These are phyloP conservation scores for Himalopsyche phryganea DNA, from an alignment of 1,140 invertebrate species.

Conservation along the genomic window DNA sequence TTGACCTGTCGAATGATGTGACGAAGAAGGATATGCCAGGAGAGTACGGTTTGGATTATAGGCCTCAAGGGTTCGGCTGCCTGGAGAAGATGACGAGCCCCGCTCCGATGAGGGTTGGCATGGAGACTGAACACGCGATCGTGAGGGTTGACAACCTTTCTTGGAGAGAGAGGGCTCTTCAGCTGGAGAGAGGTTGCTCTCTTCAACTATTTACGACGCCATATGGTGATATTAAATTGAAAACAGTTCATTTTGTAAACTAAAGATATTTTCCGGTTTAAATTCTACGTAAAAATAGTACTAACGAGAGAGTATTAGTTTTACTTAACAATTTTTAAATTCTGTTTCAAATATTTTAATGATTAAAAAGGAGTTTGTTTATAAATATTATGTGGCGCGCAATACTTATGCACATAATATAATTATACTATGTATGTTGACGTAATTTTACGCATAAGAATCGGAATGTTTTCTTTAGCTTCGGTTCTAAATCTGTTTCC, in stretches of 20 bases:
- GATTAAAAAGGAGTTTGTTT: too few relatives aligned
- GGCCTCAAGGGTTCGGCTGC: conserved; percentile 44
- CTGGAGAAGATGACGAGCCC: conserved; percentile 35
- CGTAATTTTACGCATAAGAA: too few relatives aligned
- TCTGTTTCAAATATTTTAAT: too few relatives aligned
- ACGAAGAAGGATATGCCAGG: conserved; percentile 37
- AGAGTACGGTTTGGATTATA: conserved; percentile 32
- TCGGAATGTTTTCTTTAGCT: too few relatives aligned
- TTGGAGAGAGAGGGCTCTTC: conserved; percentile 56
- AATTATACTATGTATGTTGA: too few relatives aligned
- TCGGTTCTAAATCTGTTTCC: too few relatives aligned
- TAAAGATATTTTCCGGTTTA: neutral
- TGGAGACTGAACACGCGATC: conserved; percentile 40
- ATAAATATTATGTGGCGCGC: too few relatives aligned
- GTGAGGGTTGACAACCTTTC: conserved; percentile 45
- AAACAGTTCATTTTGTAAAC: conserved; percentile 5
- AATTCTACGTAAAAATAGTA: neutral
- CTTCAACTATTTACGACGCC: conserved; percentile 20
- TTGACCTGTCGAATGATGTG: conserved; percentile 15
- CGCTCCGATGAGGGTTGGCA: conserved; percentile 35
- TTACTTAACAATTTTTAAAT: neutral
- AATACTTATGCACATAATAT: too few relatives aligned
- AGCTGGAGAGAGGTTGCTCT: conserved; percentile 54
- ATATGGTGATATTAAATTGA: conserved; percentile 24
- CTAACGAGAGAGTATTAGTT: too few relatives aligned